Evolutionary conservation across 2,888 invertebrate species (phyloP), one percentile per base, ranked within the genome.

Genomic region (Drosophila nr. perissopoda): DNA sequence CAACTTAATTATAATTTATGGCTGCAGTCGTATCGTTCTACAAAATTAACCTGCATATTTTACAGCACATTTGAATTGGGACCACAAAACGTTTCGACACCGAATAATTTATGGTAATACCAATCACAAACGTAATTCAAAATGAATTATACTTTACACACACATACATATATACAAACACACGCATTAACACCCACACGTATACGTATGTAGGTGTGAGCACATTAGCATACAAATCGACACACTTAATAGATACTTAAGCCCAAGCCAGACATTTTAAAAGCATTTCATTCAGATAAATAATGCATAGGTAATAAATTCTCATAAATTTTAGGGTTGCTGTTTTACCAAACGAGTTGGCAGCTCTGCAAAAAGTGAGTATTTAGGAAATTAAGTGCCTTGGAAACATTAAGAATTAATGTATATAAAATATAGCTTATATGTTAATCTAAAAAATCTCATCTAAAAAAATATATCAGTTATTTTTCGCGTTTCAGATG

Each of bases 1-100:
- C 72, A 77, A 73, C 60, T 78, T 88, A 85, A 85, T 85, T 69
- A 82, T 74, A 83, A 85, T 85, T 85, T 85, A 85, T 85, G 66
- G 71, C 70, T 77, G 70, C 71, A 75, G 53, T 59, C 60, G 67
- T 40, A 53, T 69, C 63, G 61, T 40, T 70, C 62, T 80, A 67
- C 33, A 60, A 81, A 83, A 79, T 83, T 66, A 81, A 81, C 79
- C 71, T 74, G 67, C 76, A 76, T 76, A 76, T 81, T 83, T 80
- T 69, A 70, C 76, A 82, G 74, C 74, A 76, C 80, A 82, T 82
- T 82, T 80, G 60, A 79, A 80, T 62, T 69, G 65, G 70, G 70
- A 60, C 82, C 81, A 69, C 81, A 78, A 82, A 83, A 70, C 70
- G 70, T 70, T 82, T 81, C 82, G 73, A 71, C 81, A 81, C 81